Percentiles rank a stretch among this genome's conserved stretches.
Evolutionary conservation across 1,140 invertebrate species (phyloP).

Genomic region (Arion vulgaris): DNA sequence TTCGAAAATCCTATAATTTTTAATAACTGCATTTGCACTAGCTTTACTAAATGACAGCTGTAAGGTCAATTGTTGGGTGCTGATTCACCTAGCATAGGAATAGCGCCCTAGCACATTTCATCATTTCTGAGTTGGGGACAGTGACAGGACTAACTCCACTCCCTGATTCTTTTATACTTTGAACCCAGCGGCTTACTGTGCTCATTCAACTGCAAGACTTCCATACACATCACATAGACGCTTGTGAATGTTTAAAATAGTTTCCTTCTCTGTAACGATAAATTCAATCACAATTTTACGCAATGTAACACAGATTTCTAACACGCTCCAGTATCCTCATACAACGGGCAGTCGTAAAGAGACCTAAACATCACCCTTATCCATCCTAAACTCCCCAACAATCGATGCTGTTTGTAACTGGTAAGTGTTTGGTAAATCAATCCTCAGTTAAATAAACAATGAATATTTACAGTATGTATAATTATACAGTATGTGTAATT

Average conservation of each 20-base stretch:
- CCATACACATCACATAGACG: conserved; percentile 16
- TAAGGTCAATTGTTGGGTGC: conserved; percentile 3
- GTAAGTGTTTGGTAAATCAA: too few species aligned
- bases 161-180: conserved; percentile 1
- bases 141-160: conserved; percentile 8
- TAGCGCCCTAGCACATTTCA: conserved; percentile 8
- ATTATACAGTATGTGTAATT: too few species aligned
- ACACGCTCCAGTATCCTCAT: too few species aligned
- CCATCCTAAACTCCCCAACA: too few species aligned
- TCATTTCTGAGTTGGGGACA: not conserved
- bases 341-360: too few species aligned
- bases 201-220: conserved; percentile 10
- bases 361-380: too few species aligned
- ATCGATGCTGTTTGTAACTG: too few species aligned
- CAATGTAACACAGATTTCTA: not conserved
- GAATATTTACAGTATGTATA: too few species aligned
- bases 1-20: not conserved
- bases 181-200: not conserved
- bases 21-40: conserved; percentile 12
- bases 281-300: not conserved
- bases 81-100: conserved; percentile 6
- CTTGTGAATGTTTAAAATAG: conserved; percentile 10
- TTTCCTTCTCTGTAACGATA: not conserved
- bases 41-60: not conserved
- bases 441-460: too few species aligned